Base-by-base conservation (phyloP, 2,888 invertebrate genomes). In the Agriopis marginaria region DNA sequence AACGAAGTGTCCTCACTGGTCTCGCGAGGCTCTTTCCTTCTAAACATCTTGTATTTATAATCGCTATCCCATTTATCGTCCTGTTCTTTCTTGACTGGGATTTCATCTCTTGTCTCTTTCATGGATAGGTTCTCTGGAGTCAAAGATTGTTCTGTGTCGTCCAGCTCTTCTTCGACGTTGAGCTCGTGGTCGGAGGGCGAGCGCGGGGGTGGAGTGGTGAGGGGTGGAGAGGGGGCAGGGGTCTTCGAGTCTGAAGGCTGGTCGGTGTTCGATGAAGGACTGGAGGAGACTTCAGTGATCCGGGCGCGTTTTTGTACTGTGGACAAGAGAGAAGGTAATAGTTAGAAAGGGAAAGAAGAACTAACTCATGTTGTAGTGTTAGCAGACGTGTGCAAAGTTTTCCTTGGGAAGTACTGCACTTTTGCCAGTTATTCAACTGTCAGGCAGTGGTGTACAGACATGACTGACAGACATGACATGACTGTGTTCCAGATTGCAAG, bases 51-150 rank as follows among this genome's bases (percentile, higher is more conserved):
- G 80, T 93, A 94, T 80, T 94, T 94, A 66, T 87, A 91, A 23
- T 90, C 89, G 0, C 83, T 76, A 47, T 92, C 92, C 94, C 94
- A 94, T 77, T 92, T 91, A 7, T 94, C 92, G 0, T 91, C 91
- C 0, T 92, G 92, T 75, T 95, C 95, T 61, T 95, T 94, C 72
- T 95, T 91, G 7, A 95, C 93, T 5, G 86, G 79, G 5, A 91
- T 76, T 81, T 95, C 86, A 87, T 95, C 87, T 82, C 93, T 90
- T 32, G 64, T 61, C 79, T 96, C 97, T 82, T 97, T 97, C 79
- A 98, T 94, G 44, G 97, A 97, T 0, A 98, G 94, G 88, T 98
- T 98, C 86, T 98, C 98, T 0, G 98, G 98, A 0, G 96, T 96
- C 0, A 96, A 95, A 0, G 95, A 95, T 49, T 95, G 93, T 76